Evolutionary conservation across 2,797 vertebrate species (phyloP), one percentile per base, ranked within the genome.

Genomic region (Tympanoctomys barrerae): DNA sequence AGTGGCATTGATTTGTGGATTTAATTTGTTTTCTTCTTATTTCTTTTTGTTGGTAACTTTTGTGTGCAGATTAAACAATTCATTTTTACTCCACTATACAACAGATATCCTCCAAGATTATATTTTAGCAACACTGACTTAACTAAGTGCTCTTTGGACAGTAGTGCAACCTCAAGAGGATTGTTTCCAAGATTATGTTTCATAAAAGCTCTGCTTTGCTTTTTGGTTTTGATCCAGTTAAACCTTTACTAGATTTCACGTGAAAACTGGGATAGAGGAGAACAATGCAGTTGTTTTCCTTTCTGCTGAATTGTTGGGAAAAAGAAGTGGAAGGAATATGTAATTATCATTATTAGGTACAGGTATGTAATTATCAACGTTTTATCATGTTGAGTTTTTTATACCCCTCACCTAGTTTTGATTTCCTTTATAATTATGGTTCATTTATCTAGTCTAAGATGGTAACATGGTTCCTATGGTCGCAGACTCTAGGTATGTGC

Each of bases 1-100:
- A 13, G 77, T 16, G 39, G 19, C 13, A 18, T 26, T 87, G 33
- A 64, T 79, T 83, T 70, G 9, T 84, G 28, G 13, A 81, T 89
- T 94, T 79, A 54, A 62, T 71, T 81, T 77, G 80, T 28, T 81
- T n/a, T 89, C 68, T 6, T 26, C 91, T 85, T 61, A 77, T 71
- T 90, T 26, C 16, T 78, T 89, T 92, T 64, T 39, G 2, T 70
- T 78, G 42, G 7, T 89, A 89, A 91, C 9, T 70, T 68, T 85
- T 54, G 24, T 71, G 1, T 49, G 54, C 82, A 9, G 3, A 1
- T 46, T 90, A 64, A 89, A 11, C 73, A 77, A 77, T 36, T 24
- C 78, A 42, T 85, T 80, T 77, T 12, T 19, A 64, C 6, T 70
- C 33, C n/a, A 18, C 33, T 70, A 70, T 3, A 70, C 21, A 75